Conservation (phyloP, 2,113 vertebrate species). For the Colius striatus region DNA sequence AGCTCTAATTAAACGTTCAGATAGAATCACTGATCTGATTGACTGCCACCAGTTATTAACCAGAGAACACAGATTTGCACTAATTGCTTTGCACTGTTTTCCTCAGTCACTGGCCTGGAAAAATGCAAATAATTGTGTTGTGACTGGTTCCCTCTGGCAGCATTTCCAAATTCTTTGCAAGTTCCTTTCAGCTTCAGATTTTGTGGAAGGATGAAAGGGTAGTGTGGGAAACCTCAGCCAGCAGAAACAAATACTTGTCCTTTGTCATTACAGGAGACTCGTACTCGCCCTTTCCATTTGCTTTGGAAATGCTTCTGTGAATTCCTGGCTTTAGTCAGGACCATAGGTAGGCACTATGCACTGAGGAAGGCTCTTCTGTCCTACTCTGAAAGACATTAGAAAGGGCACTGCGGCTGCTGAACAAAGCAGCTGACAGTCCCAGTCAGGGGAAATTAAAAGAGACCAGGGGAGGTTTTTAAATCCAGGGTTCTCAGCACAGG, state of each 20-base stretch:
- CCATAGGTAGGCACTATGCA: neutral
- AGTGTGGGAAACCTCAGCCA: neutral
- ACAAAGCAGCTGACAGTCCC: neutral
- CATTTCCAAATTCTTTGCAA: neutral
- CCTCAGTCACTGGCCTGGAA: constrained; percentile 15
- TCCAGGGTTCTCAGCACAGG: neutral
- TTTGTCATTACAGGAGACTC: neutral
- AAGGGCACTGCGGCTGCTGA: neutral
- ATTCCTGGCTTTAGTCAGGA: neutral
- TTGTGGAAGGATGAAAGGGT: neutral
- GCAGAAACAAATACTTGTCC: neutral
- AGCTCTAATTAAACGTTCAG: neutral
- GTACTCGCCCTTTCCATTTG: neutral
- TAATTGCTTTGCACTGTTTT: constrained; percentile 16
- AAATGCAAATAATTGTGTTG: constrained; percentile 38
- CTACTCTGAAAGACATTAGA: neutral
- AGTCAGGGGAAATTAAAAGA: neutral
- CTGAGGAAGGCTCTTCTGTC: neutral
- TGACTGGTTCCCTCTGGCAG: neutral
- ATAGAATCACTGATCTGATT: neutral
- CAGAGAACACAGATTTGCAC: neutral
- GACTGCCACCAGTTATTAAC: constrained; percentile 9
- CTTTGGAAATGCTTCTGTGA: neutral
- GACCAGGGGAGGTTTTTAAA: neutral
- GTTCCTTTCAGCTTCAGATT: neutral